phyloP scores from a whole-genome alignment of 2,113 vertebrate genomes.

The Mesembrinibis cayennensis region DNA sequence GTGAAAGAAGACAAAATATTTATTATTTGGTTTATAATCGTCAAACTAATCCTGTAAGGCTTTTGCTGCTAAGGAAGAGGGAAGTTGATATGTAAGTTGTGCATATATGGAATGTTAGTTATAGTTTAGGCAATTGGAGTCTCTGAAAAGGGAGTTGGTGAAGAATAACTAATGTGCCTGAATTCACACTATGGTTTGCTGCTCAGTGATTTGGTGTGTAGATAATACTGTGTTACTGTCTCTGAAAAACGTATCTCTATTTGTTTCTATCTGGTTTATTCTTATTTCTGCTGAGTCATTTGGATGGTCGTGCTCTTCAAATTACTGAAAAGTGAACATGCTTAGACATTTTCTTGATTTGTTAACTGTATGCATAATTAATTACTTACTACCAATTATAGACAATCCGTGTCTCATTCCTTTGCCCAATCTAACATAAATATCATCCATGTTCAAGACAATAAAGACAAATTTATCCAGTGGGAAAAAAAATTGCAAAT shows the following conservation, averaged over 20 bases:
- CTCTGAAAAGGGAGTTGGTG: neutral
- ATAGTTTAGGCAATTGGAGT: neutral
- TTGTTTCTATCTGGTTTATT: neutral
- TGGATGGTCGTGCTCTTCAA: neutral
- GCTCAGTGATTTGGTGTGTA: neutral
- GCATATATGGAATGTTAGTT: neutral
- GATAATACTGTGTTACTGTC: neutral
- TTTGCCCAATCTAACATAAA: neutral
- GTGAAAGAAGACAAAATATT: neutral
- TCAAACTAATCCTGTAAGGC: neutral
- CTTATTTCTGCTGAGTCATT: neutral
- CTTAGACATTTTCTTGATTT: neutral
- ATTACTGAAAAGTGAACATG: neutral
- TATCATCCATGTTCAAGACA: neutral
- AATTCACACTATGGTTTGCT: neutral
- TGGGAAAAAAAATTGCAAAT: neutral
- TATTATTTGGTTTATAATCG: neutral
- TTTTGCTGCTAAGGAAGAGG: neutral
- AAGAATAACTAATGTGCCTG: neutral
- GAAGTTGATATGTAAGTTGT: neutral
- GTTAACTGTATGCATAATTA: neutral
- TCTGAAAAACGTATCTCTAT: fast-evolving
- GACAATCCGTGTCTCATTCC: neutral
- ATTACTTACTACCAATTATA: neutral
- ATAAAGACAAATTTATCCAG: neutral